Evolutionary conservation across 53 echinoderm and acorn worm genomes (phyloP).

Genomic region (Astropecten irregularis): DNA sequence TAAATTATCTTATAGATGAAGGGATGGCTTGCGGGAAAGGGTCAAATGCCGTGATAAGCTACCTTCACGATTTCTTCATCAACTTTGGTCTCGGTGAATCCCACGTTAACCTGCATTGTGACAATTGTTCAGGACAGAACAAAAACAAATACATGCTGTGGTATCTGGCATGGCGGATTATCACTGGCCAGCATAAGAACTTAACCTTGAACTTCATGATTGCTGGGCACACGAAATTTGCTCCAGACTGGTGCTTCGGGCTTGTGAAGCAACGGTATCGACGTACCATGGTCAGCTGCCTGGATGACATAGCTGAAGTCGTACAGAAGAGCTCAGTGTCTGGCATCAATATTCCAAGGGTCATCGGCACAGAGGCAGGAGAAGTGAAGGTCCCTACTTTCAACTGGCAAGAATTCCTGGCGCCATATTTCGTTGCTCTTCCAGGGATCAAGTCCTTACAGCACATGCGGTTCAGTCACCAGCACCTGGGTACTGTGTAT

Average conservation of each 20-base stretch:
- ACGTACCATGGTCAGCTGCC: background rate
- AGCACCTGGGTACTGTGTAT: background rate
- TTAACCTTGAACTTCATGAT: background rate
- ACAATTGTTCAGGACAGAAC: too few relatives aligned
- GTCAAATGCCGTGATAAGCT: constrained; percentile 12
- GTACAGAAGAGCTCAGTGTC: background rate
- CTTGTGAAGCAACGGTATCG: background rate
- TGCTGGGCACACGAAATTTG: too few relatives aligned
- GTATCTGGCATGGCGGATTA: background rate
- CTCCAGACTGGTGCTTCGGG: too few relatives aligned
- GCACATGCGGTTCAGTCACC: background rate
- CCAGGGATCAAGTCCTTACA: background rate
- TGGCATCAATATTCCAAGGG: background rate
- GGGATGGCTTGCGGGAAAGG: constrained; percentile 9
- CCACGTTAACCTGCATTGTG: constrained; percentile 7
- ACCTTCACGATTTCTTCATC: constrained; percentile 35
- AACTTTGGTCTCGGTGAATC: constrained; percentile 49
- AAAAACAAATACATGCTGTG: constrained; percentile 19
- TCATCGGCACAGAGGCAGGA: background rate
- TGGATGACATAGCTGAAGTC: background rate
- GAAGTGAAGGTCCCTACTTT: background rate
- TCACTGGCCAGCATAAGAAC: background rate
- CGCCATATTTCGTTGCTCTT: background rate
- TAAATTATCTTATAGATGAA: too few relatives aligned
- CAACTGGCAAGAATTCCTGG: background rate